A percentile compares a stretch with the other conserved stretches of the same genome.
Conservation (phyloP, 2,113 vertebrate genomes). For the Callorhinus ursinus region DNA sequence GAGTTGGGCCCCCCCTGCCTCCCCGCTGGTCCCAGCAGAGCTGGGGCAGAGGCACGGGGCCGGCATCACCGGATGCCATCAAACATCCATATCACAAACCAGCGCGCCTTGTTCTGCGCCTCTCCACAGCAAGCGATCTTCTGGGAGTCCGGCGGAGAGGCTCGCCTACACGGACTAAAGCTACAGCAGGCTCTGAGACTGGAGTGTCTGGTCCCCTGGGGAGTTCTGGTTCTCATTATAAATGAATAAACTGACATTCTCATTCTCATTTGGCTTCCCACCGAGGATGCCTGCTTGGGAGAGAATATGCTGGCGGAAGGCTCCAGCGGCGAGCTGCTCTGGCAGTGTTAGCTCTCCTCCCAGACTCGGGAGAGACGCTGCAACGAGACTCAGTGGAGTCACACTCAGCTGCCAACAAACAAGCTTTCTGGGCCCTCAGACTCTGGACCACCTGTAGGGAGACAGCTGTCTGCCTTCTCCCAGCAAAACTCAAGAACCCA, state of each 20-base stretch:
- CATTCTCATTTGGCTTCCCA: background rate
- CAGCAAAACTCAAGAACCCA: background rate
- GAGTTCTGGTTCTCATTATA: background rate
- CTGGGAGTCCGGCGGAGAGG: background rate
- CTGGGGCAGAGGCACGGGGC: fast-evolving
- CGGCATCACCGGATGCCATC: background rate
- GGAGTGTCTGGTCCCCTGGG: background rate
- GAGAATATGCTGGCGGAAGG: background rate
- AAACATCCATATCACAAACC: background rate
- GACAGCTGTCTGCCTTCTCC: background rate
- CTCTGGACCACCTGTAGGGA: background rate
- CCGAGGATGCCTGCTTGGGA: background rate
- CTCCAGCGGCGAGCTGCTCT: background rate
- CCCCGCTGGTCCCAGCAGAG: background rate
- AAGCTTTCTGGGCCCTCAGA: background rate
- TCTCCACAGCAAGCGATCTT: background rate
- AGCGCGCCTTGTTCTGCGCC: background rate
- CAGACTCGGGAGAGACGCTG: too few relatives aligned
- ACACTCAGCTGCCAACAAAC: background rate
- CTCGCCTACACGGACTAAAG: background rate
- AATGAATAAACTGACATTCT: conserved; percentile 5
- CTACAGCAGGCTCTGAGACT: background rate
- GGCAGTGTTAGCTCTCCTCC: background rate
- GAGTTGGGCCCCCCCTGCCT: background rate
- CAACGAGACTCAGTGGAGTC: background rate